Evolutionary conservation across 2,113 vertebrate species (phyloP).

Genomic region (Anoura caudifer): DNA sequence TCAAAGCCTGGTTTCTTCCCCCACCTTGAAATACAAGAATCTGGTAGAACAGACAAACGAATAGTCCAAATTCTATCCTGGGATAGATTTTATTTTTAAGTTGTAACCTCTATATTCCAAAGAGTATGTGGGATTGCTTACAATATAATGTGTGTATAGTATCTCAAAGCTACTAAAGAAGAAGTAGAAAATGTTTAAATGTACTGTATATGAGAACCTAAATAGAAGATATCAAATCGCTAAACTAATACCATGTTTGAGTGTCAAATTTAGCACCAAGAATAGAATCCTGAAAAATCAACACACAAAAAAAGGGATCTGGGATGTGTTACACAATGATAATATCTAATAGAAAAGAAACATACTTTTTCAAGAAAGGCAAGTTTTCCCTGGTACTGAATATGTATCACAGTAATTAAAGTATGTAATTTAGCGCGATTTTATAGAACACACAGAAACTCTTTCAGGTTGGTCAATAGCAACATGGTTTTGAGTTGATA

Average conservation of each 20-base stretch:
- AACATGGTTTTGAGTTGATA: neutral
- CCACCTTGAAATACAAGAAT: neutral
- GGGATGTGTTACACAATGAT: neutral
- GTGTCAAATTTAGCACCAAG: neutral
- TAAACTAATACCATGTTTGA: neutral
- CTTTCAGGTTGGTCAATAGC: neutral
- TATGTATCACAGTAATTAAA: neutral
- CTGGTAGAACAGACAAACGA: neutral
- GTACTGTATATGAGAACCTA: neutral
- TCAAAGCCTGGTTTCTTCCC: neutral
- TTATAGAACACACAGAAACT: neutral
- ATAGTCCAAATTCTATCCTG: neutral
- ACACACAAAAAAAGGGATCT: neutral
- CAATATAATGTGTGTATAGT: neutral
- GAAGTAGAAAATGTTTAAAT: constrained; percentile 14
- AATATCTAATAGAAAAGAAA: neutral
- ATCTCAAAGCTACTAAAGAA: constrained; percentile 16
- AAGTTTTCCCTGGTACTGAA: neutral
- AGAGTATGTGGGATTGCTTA: neutral
- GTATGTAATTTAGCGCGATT: neutral
- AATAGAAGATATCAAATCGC: neutral
- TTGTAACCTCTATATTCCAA: neutral
- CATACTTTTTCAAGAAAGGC: neutral
- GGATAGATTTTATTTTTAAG: constrained; percentile 30
- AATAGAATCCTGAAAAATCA: constrained; percentile 31